Evolutionary conservation across 2,888 invertebrate species (phyloP), one percentile per base, ranked within the genome.

Genomic region (Blastobasis lacticolella): DNA sequence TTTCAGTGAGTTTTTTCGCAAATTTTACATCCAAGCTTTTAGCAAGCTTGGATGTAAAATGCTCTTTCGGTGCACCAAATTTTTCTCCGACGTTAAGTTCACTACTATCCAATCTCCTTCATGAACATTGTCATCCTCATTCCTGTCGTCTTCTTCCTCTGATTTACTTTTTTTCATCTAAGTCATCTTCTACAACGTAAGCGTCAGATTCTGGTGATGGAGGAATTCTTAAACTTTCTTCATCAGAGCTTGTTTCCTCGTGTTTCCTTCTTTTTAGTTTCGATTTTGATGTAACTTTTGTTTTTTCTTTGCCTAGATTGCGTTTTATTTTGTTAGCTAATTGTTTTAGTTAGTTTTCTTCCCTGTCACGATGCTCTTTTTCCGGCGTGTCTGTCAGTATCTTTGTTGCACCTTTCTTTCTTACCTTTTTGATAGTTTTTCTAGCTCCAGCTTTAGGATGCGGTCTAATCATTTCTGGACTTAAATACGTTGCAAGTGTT

Each of bases 91-190:
- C 6, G 54, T 38, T 42, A 64, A 47, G 42, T 65, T 63, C 10
- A 65, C 59, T 6, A 62, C 48, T 47, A 62, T 56, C 61, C 59
- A 63, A 56, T 60, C 59, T n/a, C 55, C 54, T 53, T 37, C 51
- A 46, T 54, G 50, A 50, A 57, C 50, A 55, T 53, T 46, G 38
- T 55, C 56, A 38, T 54, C 54, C n/a, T n/a, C n/a, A 56, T 57
- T 51, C n/a, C 42, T 49, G 42, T 52, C 52, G 38, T 52, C 49
- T 46, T 42, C 44, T 48, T 53, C 51, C 47, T 52, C 52, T 37
- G 48, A 48, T 37, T 56, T 54, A 46, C 52, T 55, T 41, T 51
- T 50, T n/a, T n/a, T n/a, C n/a, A n/a, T n/a, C n/a, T n/a, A n/a
- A n/a, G n/a, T n/a, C n/a, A n/a, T n/a, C n/a, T n/a, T n/a, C n/a